These are phyloP conservation scores for Trisateles emortualis DNA, from an alignment of 2,888 invertebrate genomes.

Conservation along the genomic window DNA sequence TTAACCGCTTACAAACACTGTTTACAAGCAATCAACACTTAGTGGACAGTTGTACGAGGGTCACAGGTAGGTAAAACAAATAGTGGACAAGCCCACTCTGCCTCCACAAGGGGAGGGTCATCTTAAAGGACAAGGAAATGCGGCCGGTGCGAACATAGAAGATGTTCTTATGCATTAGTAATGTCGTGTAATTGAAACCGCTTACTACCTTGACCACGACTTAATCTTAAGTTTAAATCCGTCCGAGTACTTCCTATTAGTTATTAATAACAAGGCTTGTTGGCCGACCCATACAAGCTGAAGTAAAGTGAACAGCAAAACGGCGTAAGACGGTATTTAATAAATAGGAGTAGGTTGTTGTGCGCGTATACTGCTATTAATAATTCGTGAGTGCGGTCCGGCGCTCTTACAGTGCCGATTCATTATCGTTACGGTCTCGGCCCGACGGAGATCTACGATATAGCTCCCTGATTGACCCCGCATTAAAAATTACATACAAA, in stretches of 20 bases:
- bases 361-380: slow-evolving; percentile 75
- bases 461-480: slow-evolving; percentile 86
- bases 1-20: slow-evolving; percentile 64
- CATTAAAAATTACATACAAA: slow-evolving; percentile 87
- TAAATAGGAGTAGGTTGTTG: slow-evolving; percentile 56
- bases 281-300: slow-evolving; percentile 4
- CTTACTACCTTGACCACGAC: slow-evolving; percentile 70
- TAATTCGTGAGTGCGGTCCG: slow-evolving; percentile 87
- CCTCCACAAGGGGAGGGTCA: slow-evolving; percentile 74
- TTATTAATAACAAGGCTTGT: slow-evolving; percentile 29
- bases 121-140: slow-evolving; percentile 80
- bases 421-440: slow-evolving; percentile 83
- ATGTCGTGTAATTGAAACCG: slow-evolving; percentile 81
- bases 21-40: slow-evolving; percentile 85
- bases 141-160: slow-evolving; percentile 70
- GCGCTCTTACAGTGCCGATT: slow-evolving; percentile 80
- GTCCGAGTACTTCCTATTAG: slow-evolving; percentile 22
- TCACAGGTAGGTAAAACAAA: slow-evolving; percentile 83
- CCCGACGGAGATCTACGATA: slow-evolving; percentile 84
- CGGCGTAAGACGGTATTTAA: slow-evolving; percentile 56
- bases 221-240: slow-evolving; percentile 68
- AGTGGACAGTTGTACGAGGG: slow-evolving; percentile 81
- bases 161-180: slow-evolving; percentile 83
- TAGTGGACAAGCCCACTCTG: slow-evolving; percentile 73
- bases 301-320: slow-evolving; percentile 42